phyloP scores from a whole-genome alignment of 64 coral and sea anemone species.

The Pocillopora damicornis region DNA sequence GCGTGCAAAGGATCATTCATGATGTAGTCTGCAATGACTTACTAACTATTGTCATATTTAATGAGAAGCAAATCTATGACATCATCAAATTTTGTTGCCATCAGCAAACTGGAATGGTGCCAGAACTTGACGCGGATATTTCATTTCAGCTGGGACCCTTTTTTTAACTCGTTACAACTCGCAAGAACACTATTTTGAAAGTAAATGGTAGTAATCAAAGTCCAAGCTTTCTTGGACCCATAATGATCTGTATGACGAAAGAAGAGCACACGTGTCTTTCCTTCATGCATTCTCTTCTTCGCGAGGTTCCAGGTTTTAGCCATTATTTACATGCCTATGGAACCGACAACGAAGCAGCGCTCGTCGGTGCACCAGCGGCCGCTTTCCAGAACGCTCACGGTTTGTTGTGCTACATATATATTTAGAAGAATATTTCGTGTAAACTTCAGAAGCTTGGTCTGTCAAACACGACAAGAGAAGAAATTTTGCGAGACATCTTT shows the following conservation, averaged over 20 bases:
- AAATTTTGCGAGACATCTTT: constrained; percentile 31
- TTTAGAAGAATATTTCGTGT: constrained; percentile 15
- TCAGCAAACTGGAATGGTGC: background rate
- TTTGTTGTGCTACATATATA: constrained; percentile 18
- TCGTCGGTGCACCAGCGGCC: constrained; percentile 4
- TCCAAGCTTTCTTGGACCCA: background rate
- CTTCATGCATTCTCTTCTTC: constrained; percentile 18
- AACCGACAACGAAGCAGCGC: constrained; percentile 7
- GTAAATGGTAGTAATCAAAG: background rate
- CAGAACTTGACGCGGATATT: constrained; percentile 15
- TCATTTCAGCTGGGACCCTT: constrained; percentile 23
- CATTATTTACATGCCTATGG: background rate
- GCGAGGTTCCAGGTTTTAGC: constrained; percentile 8
- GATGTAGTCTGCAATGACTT: constrained; percentile 67
- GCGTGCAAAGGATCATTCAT: constrained; percentile 41
- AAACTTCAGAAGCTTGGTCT: constrained; percentile 1
- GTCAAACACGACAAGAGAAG: background rate
- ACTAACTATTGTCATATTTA: constrained; percentile 42
- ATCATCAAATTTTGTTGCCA: constrained; percentile 42
- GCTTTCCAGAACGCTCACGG: constrained; percentile 2
- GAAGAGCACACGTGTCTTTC: constrained; percentile 12
- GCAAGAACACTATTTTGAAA: constrained; percentile 31
- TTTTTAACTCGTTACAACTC: constrained; percentile 19
- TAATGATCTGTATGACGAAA: constrained; percentile 39
- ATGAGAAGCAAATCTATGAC: constrained; percentile 37